A percentile compares a stretch with the other conserved stretches of the same genome.
Evolutionary conservation across 2,888 invertebrate species (phyloP).

Genomic region (Drosophila recens): DNA sequence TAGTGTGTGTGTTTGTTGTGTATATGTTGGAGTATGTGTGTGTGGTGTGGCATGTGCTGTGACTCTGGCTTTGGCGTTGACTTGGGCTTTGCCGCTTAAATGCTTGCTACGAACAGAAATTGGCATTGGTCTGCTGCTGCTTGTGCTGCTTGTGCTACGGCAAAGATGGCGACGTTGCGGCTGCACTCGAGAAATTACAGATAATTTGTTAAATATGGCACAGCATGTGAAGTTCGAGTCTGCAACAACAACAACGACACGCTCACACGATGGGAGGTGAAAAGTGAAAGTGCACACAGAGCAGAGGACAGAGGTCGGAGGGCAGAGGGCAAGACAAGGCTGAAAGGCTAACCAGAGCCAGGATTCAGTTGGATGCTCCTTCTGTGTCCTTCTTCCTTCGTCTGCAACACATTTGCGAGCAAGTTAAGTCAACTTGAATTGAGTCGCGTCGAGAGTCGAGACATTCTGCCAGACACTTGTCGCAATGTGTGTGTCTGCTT

Average conservation of each 20-base stretch:
- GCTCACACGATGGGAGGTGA: constrained; percentile 17
- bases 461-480: constrained; percentile 77
- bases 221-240: constrained; percentile 42
- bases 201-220: constrained; percentile 82
- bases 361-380: not conserved
- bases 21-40: no score
- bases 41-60: constrained; percentile 19
- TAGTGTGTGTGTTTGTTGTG: constrained; percentile 14
- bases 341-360: constrained; percentile 11
- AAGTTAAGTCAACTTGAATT: constrained; percentile 45
- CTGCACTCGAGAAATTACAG: constrained; percentile 80
- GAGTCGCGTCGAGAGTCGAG: constrained; percentile 74
- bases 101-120: constrained; percentile 37
- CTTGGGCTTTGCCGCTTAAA: constrained; percentile 48
- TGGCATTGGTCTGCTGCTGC: constrained; percentile 28
- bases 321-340: not conserved
- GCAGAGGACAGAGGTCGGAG: not conserved
- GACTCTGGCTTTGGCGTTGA: constrained; percentile 35
- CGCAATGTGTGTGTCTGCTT: constrained; percentile 24
- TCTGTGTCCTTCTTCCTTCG: constrained; percentile 20
- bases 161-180: constrained; percentile 63
- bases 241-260: not conserved
- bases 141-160: constrained; percentile 12
- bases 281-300: constrained; percentile 76
- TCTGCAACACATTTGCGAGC: constrained; percentile 30